These are phyloP conservation scores for Plecturocebus donacophilus DNA, from an alignment of 2,113 vertebrate genomes.

Conservation along the genomic window DNA sequence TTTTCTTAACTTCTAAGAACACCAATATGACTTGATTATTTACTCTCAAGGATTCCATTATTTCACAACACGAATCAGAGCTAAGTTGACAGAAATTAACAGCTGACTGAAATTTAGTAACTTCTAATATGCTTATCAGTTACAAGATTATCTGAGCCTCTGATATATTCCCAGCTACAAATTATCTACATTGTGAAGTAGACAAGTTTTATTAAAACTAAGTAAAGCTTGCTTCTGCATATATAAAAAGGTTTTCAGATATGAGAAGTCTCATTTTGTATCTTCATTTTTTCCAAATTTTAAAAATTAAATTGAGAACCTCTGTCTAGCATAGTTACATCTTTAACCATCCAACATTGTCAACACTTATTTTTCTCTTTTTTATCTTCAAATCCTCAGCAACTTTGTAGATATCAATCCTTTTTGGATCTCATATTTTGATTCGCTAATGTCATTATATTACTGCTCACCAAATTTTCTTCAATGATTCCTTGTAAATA, in stretches of 20 bases:
- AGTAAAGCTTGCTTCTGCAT: not conserved
- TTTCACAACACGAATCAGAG: not conserved
- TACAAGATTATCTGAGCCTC: not conserved
- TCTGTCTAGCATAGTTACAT: not conserved
- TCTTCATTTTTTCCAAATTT: not conserved
- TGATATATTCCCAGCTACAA: not conserved
- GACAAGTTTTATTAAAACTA: not conserved
- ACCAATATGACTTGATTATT: not conserved
- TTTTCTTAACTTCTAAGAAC: constrained; percentile 31
- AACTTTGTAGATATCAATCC: not conserved
- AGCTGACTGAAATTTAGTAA: not conserved
- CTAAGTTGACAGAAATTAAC: not conserved
- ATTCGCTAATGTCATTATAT: not conserved
- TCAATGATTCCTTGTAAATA: not conserved
- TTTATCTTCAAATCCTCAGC: not conserved
- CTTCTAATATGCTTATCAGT: not conserved
- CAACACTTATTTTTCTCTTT: not conserved
- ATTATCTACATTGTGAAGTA: not conserved
- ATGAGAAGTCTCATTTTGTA: not conserved
- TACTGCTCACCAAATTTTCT: not conserved
- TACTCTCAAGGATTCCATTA: not conserved
- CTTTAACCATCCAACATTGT: not conserved
- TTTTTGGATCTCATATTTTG: not conserved
- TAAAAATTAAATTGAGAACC: not conserved
- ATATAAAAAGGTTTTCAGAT: not conserved